Evolutionary conservation across 2,113 vertebrate species (phyloP).

Genomic region (Dinomys branickii): DNA sequence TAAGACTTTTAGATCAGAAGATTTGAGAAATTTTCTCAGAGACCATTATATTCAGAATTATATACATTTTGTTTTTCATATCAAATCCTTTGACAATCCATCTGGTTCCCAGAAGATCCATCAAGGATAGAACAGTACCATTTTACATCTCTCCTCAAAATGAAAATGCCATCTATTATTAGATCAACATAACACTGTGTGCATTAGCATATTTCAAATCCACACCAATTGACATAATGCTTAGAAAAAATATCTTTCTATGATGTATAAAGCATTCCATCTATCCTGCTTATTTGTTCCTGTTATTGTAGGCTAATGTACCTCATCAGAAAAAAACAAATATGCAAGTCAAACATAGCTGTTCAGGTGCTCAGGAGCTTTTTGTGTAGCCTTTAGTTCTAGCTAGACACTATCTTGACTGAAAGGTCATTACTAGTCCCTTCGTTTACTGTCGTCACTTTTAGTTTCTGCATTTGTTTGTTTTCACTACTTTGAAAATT

Average conservation of each 20-base stretch:
- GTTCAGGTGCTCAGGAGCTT: background rate
- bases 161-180: conserved; percentile 75
- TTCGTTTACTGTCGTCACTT: background rate
- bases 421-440: background rate
- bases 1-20: background rate
- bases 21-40: conserved; percentile 48
- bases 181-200: conserved; percentile 63
- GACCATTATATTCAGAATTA: conserved; percentile 56
- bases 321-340: background rate
- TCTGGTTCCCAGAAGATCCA: conserved; percentile 26
- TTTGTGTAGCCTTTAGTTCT: background rate
- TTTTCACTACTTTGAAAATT: background rate
- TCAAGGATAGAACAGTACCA: conserved; percentile 66
- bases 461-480: conserved; percentile 12
- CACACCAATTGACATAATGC: conserved; percentile 49
- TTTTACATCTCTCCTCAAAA: conserved; percentile 9
- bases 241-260: conserved; percentile 10
- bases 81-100: conserved; percentile 36
- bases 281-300: background rate
- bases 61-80: conserved; percentile 60
- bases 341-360: accelerated
- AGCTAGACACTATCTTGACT: background rate
- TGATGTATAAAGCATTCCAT: background rate
- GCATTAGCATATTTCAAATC: conserved; percentile 72
- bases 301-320: background rate